phyloP scores from a whole-genome alignment of 2,888 invertebrate genomes.

The Balanococcus diminutus region DNA sequence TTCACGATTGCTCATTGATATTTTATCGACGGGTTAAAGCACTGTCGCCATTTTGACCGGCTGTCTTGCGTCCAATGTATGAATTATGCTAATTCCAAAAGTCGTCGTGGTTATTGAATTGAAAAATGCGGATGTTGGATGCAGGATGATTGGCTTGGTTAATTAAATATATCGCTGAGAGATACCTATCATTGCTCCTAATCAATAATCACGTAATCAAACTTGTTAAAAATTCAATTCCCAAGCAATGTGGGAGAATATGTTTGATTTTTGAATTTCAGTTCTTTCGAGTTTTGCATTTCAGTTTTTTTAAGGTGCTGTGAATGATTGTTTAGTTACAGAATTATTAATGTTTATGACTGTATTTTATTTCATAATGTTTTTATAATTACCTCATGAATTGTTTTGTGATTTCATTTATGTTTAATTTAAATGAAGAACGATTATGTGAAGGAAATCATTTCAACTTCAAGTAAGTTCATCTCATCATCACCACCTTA shows the following conservation, averaged over 20 bases:
- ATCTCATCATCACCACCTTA: no score
- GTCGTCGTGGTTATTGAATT: background rate
- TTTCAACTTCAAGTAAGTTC: background rate
- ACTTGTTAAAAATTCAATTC: background rate
- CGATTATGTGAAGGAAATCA: background rate
- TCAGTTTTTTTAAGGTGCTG: background rate
- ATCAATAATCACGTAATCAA: background rate
- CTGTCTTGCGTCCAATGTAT: background rate
- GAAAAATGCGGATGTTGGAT: background rate
- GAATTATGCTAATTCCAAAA: background rate
- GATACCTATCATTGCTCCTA: background rate
- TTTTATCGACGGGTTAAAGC: background rate
- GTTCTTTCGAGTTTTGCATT: background rate
- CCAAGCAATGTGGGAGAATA: background rate
- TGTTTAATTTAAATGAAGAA: background rate
- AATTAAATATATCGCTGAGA: background rate
- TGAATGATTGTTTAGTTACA: background rate
- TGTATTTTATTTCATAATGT: background rate
- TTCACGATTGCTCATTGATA: slow-evolving; percentile 25
- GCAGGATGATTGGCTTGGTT: background rate
- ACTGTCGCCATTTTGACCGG: background rate
- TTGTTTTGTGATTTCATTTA: background rate
- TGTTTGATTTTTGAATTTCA: background rate
- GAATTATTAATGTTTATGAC: no score
- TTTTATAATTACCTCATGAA: background rate